These are phyloP conservation scores for Panorpa germanica DNA, from an alignment of 2,888 invertebrate genomes.

Conservation along the genomic window DNA sequence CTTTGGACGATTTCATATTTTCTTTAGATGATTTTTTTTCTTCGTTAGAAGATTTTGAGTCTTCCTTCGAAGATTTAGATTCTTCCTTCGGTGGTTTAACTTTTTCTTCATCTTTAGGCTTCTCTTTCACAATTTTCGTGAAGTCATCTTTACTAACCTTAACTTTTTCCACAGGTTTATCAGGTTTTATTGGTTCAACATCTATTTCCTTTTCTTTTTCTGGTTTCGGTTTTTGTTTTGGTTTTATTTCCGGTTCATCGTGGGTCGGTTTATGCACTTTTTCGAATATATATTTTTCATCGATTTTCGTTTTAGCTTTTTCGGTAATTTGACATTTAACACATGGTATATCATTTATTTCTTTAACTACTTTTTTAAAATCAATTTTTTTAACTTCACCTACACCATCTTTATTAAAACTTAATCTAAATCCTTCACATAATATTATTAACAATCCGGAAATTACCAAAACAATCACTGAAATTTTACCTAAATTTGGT, in stretches of 20 bases:
- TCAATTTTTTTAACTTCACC: no score
- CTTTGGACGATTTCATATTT: conserved; percentile 9
- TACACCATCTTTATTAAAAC: no score
- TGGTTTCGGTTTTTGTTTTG: conserved; percentile 15
- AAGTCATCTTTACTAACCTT: conserved; percentile 7
- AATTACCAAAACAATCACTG: no score
- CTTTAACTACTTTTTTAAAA: no score
- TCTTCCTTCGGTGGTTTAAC: conserved; percentile 13
- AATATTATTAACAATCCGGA: no score
- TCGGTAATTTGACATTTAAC: no score
- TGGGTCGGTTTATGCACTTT: conserved; percentile 12
- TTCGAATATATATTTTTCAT: conserved; percentile 11
- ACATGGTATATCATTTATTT: no score
- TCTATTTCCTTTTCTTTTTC: conserved; percentile 9
- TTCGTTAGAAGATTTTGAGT: conserved; percentile 10
- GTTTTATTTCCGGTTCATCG: conserved; percentile 12
- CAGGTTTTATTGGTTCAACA: conserved; percentile 10
- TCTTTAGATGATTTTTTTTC: conserved; percentile 7
- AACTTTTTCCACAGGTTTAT: conserved; percentile 5
- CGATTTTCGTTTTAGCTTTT: no score
- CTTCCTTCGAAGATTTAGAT: conserved; percentile 16
- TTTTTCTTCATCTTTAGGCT: conserved; percentile 6
- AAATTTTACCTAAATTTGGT: no score
- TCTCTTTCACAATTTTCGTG: conserved; percentile 7
- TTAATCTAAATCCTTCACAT: no score